Evolutionary conservation across 2,797 vertebrate genomes (phyloP).

Genomic region (Coregonus ussuriensis): DNA sequence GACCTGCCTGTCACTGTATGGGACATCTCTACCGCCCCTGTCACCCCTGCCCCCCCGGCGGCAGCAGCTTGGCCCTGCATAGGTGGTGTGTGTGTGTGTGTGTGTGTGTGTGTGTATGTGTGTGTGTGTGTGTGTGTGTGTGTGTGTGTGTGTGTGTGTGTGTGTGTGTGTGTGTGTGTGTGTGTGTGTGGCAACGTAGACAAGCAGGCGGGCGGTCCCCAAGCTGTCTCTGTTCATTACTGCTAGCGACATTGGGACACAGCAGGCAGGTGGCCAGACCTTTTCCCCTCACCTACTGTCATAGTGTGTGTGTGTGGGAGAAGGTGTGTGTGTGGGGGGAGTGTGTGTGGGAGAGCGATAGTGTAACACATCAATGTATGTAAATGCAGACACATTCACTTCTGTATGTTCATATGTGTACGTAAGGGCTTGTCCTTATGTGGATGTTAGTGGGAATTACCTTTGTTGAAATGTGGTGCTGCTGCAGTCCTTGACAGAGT

Average conservation of each 20-base stretch:
- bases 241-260: conserved; percentile 84
- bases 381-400: conserved; percentile 28
- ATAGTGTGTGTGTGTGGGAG: conserved; percentile 63
- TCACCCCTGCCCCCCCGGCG: conserved; percentile 80
- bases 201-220: conserved; percentile 83
- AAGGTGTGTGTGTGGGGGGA: conserved; percentile 18
- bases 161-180: conserved; percentile 62
- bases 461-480: conserved; percentile 21
- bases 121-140: conserved; percentile 57
- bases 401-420: conserved; percentile 30
- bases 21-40: conserved; percentile 88
- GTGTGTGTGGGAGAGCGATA: background rate
- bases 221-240: conserved; percentile 98
- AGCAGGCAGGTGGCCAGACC: conserved; percentile 91
- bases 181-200: conserved; percentile 72
- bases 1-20: conserved; percentile 85
- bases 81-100: conserved; percentile 51
- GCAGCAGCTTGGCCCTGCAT: conserved; percentile 65
- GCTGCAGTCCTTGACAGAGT: background rate
- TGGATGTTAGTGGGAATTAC: background rate
- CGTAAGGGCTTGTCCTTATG: conserved; percentile 6
- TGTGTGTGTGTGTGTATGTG: conserved; percentile 66
- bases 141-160: conserved; percentile 67
- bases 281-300: conserved; percentile 85
- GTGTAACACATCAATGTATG: background rate